Percentiles rank a stretch among this genome's conserved stretches.
phyloP scores from a whole-genome alignment of 1,140 invertebrate species.

The Camponotus vicinus region DNA sequence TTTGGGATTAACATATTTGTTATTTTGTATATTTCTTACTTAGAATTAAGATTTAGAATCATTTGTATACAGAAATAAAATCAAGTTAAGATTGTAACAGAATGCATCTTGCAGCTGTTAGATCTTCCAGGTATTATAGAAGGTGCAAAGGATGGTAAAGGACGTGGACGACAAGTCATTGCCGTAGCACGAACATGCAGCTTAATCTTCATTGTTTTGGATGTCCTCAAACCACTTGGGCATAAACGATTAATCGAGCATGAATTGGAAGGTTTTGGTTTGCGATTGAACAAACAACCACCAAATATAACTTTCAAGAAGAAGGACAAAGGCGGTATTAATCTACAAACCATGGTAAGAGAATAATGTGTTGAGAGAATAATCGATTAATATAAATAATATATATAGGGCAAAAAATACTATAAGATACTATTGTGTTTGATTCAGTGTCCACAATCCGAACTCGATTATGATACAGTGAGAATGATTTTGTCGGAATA shows the following conservation, averaged over 20 bases:
- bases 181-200: slow-evolving; percentile 99
- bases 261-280: slow-evolving; percentile 99
- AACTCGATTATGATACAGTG: slow-evolving; percentile 97
- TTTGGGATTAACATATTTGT: slow-evolving; percentile 5
- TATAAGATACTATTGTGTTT: slow-evolving; percentile 9
- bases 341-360: slow-evolving; percentile 94
- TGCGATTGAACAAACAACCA: slow-evolving; percentile 98
- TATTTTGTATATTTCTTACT: slow-evolving; percentile 22
- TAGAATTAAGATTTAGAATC: not conserved
- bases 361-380: slow-evolving; percentile 60
- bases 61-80: slow-evolving; percentile 20
- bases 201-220: slow-evolving; percentile 99
- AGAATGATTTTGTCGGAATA: slow-evolving; percentile 99
- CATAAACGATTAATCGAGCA: slow-evolving; percentile 99
- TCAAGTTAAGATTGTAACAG: slow-evolving; percentile 43
- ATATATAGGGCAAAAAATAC: not conserved
- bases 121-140: slow-evolving; percentile 99
- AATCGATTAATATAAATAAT: slow-evolving; percentile 81
- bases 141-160: slow-evolving; percentile 99
- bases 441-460: slow-evolving; percentile 94
- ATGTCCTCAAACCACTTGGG: slow-evolving; percentile 98
- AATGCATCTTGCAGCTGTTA: slow-evolving; percentile 90
- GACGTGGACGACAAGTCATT: slow-evolving; percentile 99
- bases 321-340: slow-evolving; percentile 98
- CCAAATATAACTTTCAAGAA: slow-evolving; percentile 98